phyloP scores from a whole-genome alignment of 2,888 invertebrate genomes.

The Saturnia pavonia region DNA sequence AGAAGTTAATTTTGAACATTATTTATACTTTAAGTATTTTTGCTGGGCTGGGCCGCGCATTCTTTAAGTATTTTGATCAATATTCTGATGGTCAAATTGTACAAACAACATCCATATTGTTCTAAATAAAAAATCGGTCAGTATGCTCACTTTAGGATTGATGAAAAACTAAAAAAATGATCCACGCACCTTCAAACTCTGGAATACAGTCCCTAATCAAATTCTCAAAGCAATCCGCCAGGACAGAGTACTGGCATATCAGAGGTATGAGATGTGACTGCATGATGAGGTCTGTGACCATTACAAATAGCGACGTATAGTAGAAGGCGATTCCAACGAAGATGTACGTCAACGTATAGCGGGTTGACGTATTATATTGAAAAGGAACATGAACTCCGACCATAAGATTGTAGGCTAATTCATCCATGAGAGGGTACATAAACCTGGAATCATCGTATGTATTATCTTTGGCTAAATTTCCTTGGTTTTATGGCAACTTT shows the following conservation, averaged over 20 bases:
- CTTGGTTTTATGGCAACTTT: too few species aligned
- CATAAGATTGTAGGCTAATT: constrained; percentile 61
- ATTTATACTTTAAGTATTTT: too few species aligned
- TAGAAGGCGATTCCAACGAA: constrained; percentile 45
- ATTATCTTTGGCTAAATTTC: neutral
- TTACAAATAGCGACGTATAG: constrained; percentile 55
- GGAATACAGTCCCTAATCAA: constrained; percentile 50
- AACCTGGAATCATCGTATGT: constrained; percentile 43
- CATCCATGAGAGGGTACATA: constrained; percentile 58
- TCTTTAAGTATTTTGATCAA: too few species aligned
- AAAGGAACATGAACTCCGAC: constrained; percentile 51
- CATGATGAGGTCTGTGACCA: constrained; percentile 60
- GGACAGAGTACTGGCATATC: constrained; percentile 59
- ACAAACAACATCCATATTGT: neutral
- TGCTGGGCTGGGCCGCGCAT: too few species aligned
- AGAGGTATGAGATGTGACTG: constrained; percentile 60
- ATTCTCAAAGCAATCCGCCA: constrained; percentile 62
- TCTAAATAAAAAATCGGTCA: neutral
- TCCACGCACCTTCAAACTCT: constrained; percentile 38
- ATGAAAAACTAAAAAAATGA: neutral
- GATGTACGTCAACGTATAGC: constrained; percentile 49
- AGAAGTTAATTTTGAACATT: neutral
- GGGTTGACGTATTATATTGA: constrained; percentile 38
- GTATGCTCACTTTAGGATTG: neutral
- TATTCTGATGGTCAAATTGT: too few species aligned